These are phyloP conservation scores for Diplodus puntazzo DNA, from an alignment of 2,797 vertebrate genomes.

Conservation along the genomic window DNA sequence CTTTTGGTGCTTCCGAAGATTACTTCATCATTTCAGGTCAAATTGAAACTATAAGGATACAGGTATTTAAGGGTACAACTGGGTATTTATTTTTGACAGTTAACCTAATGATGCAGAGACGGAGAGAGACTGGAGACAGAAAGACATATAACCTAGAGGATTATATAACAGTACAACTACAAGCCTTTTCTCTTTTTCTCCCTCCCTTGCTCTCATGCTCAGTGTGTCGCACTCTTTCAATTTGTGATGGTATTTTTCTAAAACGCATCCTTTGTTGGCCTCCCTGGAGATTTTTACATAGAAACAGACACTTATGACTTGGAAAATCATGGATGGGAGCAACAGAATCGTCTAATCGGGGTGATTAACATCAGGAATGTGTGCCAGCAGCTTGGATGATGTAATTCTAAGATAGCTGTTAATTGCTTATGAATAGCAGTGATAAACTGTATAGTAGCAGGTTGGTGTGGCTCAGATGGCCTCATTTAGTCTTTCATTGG, in stretches of 20 bases:
- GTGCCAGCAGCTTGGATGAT: background rate
- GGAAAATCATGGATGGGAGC: constrained; percentile 26
- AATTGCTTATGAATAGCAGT: background rate
- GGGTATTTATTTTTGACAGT: background rate
- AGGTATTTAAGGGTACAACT: background rate
- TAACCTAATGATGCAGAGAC: constrained; percentile 6
- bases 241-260: constrained; percentile 28
- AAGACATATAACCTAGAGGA: background rate
- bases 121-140: constrained; percentile 20
- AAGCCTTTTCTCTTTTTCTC: constrained; percentile 31
- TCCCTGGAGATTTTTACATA: constrained; percentile 42
- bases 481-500: background rate
- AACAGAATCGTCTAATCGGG: constrained; percentile 27
- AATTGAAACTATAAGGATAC: background rate
- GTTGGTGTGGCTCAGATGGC: background rate
- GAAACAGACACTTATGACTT: constrained; percentile 31
- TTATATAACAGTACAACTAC: too few relatives aligned
- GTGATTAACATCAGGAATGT: constrained; percentile 31
- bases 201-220: constrained; percentile 35
- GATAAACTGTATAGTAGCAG: background rate
- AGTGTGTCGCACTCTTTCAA: constrained; percentile 19
- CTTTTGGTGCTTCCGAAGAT: background rate
- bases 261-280: constrained; percentile 18
- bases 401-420: constrained; percentile 2
- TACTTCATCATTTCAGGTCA: background rate